These are phyloP conservation scores for Diarsia mendica DNA, from an alignment of 2,888 invertebrate species.

Conservation along the genomic window DNA sequence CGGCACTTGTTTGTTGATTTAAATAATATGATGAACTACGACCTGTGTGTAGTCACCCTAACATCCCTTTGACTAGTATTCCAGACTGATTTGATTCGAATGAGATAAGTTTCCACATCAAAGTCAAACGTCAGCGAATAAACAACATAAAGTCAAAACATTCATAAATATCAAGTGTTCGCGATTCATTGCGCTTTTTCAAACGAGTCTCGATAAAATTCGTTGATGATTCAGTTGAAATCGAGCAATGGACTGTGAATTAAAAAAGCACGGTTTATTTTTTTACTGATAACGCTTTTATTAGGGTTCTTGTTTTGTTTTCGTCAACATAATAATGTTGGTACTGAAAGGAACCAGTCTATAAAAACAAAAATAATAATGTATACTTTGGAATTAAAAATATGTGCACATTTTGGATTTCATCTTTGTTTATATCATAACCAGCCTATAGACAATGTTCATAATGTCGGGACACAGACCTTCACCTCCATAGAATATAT, in stretches of 20 bases:
- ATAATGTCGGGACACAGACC: neutral
- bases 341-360: neutral
- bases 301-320: constrained; percentile 13
- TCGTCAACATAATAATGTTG: neutral
- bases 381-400: neutral
- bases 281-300: constrained; percentile 31
- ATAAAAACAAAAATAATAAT: neutral
- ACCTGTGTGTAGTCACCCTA: constrained; percentile 1
- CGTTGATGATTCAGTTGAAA: constrained; percentile 50
- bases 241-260: constrained; percentile 55
- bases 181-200: constrained; percentile 57
- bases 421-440: neutral
- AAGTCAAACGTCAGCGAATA: constrained; percentile 49
- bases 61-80: constrained; percentile 23
- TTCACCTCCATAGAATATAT: too few species aligned
- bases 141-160: constrained; percentile 48
- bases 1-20: neutral
- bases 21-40: neutral
- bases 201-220: constrained; percentile 52
- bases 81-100: constrained; percentile 51
- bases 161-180: constrained; percentile 56
- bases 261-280: constrained; percentile 36
- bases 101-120: constrained; percentile 48
- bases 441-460: neutral
- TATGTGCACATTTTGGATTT: neutral